These are phyloP conservation scores for Maccullochella peelii DNA, from an alignment of 2,113 vertebrate species.

Conservation along the genomic window DNA sequence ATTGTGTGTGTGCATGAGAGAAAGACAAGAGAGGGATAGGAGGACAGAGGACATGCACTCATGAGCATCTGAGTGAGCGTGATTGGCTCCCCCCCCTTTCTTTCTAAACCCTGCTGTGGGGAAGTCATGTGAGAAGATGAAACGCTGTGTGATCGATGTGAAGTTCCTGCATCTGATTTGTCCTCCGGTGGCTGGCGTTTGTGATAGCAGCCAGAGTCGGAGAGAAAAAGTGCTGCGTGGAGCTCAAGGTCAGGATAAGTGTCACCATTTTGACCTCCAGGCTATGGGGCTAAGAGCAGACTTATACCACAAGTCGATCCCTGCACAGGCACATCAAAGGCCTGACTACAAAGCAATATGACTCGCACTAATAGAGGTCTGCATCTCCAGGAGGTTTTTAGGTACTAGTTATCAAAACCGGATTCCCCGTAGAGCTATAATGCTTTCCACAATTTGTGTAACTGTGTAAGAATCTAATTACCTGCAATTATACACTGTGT, in stretches of 20 bases:
- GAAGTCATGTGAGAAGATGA: constrained; percentile 78
- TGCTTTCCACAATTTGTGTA: constrained; percentile 57
- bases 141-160: constrained; percentile 71
- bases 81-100: constrained; percentile 39
- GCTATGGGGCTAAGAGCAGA: constrained; percentile 59
- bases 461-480: constrained; percentile 60
- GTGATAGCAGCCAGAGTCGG: constrained; percentile 55
- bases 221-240: constrained; percentile 11
- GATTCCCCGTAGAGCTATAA: constrained; percentile 44
- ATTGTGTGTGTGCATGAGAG: constrained; percentile 28
- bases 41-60: constrained; percentile 48
- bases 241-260: constrained; percentile 67
- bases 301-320: constrained; percentile 56
- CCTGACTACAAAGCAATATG: constrained; percentile 46
- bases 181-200: constrained; percentile 44
- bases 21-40: constrained; percentile 14
- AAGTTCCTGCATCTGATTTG: constrained; percentile 64
- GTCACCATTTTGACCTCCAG: constrained; percentile 71
- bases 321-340: constrained; percentile 52
- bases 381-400: constrained; percentile 37
- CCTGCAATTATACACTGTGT: constrained; percentile 30
- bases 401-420: constrained; percentile 41
- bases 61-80: constrained; percentile 47
- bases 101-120: constrained; percentile 45
- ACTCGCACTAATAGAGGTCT: constrained; percentile 40